phyloP scores from a whole-genome alignment of 2,888 invertebrate species.

The Eumacrocentrus americanus region DNA sequence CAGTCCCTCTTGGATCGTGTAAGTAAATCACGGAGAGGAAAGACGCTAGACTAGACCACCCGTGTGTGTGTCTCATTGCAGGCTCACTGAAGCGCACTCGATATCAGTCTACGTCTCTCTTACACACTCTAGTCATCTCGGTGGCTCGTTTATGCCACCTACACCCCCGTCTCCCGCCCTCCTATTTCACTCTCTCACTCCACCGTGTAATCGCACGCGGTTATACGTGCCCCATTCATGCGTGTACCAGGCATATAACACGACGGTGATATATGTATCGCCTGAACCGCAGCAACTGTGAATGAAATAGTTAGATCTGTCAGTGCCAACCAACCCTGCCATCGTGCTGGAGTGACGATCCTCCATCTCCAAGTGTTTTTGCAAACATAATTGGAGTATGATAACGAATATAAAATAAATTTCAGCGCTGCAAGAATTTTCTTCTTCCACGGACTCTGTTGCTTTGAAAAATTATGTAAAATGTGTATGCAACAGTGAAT shows the following conservation, averaged over 20 bases:
- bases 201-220: conserved; percentile 31
- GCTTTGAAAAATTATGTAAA: no score
- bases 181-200: conserved; percentile 25
- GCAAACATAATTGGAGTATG: no score
- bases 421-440: no score
- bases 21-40: neutral
- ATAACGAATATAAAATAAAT: no score
- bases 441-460: no score
- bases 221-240: conserved; percentile 42
- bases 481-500: neutral
- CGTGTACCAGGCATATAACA: conserved; percentile 34
- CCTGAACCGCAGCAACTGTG: conserved; percentile 42
- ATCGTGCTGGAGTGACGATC: conserved; percentile 42
- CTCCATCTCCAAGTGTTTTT: neutral
- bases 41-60: neutral
- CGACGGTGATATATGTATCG: conserved; percentile 24
- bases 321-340: conserved; percentile 57
- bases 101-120: conserved; percentile 5
- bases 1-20: neutral
- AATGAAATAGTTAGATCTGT: conserved; percentile 57
- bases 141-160: conserved; percentile 8
- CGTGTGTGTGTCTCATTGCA: neutral
- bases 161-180: conserved; percentile 15
- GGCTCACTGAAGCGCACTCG: neutral
- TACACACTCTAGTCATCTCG: conserved; percentile 15